Conservation (phyloP, 2,888 invertebrate genomes). For the Drosophila kuntzei region DNA sequence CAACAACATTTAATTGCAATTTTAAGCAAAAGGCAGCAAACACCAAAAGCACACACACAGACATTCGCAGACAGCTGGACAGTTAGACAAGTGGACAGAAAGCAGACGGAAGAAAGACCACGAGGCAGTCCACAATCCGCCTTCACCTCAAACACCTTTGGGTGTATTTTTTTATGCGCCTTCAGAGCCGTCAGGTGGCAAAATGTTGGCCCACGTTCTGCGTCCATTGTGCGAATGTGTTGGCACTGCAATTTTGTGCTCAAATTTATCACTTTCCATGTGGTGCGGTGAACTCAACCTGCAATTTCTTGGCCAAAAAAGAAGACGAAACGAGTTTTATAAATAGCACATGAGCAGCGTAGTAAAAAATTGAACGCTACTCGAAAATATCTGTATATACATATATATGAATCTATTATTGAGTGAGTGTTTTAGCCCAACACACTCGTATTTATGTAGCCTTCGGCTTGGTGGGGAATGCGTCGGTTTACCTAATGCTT, state of each 20-base stretch:
- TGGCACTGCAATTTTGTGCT: conserved; percentile 46
- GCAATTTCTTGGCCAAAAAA: conserved; percentile 27
- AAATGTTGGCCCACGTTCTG: conserved; percentile 17
- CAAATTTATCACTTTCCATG: conserved; percentile 51
- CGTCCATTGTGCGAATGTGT: conserved; percentile 47
- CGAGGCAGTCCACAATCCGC: conserved; percentile 6
- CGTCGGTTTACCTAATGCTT: conserved; percentile 4
- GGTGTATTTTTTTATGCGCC: conserved; percentile 24
- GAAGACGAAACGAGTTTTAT: conserved; percentile 2
- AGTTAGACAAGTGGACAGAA: conserved; percentile 3
- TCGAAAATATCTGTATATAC: conserved; percentile 7
- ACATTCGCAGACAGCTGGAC: neutral
- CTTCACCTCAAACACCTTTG: conserved; percentile 38
- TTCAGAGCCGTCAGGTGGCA: conserved; percentile 34
- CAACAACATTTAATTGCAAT: conserved; percentile 59
- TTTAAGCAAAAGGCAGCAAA: conserved; percentile 27
- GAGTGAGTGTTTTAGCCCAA: neutral
- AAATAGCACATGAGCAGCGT: conserved; percentile 28
- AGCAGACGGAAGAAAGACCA: neutral
- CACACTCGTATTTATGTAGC: neutral
- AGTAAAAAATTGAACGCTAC: conserved; percentile 3
- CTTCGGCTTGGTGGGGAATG: neutral
- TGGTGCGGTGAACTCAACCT: conserved; percentile 11
- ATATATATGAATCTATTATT: conserved; percentile 3
- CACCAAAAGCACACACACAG: conserved; percentile 9